A percentile compares a stretch with the other conserved stretches of the same genome.
Conservation (phyloP, 2,113 vertebrate species). For the Carettochelys insculpta region DNA sequence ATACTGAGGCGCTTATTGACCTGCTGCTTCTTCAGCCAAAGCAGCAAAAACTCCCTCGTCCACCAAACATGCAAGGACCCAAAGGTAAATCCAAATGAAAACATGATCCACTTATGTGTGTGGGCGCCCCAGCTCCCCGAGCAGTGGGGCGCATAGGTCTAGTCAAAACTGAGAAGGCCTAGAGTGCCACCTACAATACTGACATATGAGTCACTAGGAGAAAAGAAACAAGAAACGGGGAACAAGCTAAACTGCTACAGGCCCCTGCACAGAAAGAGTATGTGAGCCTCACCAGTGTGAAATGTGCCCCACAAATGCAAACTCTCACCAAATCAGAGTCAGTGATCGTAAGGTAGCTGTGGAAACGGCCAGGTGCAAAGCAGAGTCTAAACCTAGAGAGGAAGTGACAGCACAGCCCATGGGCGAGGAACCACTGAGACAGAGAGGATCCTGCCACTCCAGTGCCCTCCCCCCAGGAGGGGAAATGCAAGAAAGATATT, state of each 20-base stretch:
- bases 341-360: not conserved
- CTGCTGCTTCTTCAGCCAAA: not conserved
- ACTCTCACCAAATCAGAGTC: not conserved
- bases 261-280: fast-evolving
- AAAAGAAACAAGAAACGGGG: fast-evolving
- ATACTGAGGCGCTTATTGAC: not conserved
- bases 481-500: fast-evolving
- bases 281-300: not conserved
- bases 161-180: not conserved
- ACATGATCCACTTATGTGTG: not conserved
- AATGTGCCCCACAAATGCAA: not conserved
- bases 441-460: not conserved
- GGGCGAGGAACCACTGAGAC: not conserved
- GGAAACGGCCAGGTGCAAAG: not conserved
- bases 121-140: not conserved
- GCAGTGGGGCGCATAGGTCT: not conserved
- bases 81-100: not conserved
- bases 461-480: not conserved
- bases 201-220: not conserved
- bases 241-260: not conserved
- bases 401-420: fast-evolving
- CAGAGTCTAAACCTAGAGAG: fast-evolving
- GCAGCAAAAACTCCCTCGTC: not conserved
- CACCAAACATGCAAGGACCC: not conserved
- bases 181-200: fast-evolving